Conservation (phyloP, 2,113 vertebrate species). For the Eurystomus gularis region DNA sequence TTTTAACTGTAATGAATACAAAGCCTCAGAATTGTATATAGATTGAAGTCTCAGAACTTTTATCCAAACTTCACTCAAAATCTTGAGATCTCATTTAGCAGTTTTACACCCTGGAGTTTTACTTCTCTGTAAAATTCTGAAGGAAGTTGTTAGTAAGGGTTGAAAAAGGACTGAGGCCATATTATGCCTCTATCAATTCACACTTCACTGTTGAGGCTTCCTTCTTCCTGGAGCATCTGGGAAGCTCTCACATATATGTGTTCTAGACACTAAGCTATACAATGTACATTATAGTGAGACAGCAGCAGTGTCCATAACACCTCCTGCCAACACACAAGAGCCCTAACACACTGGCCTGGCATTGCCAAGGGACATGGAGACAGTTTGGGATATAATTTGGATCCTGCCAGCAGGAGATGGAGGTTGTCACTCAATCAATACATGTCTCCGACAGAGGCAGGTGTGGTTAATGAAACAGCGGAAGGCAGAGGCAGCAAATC, state of each 20-base stretch:
- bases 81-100: background rate
- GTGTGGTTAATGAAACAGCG: background rate
- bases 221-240: background rate
- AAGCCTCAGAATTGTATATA: background rate
- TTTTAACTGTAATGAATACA: background rate
- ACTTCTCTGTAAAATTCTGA: background rate
- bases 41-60: too few relatives aligned
- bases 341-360: background rate
- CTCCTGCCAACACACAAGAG: background rate
- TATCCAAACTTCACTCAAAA: background rate
- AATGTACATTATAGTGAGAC: background rate
- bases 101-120: background rate
- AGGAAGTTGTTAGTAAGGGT: background rate
- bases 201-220: background rate
- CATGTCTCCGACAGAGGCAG: background rate
- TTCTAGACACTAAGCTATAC: background rate
- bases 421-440: background rate
- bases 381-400: background rate
- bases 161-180: background rate
- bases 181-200: background rate
- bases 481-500: background rate
- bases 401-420: background rate
- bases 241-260: fast-evolving
- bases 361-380: background rate
- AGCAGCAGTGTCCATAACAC: background rate